Evolutionary conservation across 2,888 invertebrate species (phyloP), one percentile per base, ranked within the genome.

Genomic region (Idaea aversata): DNA sequence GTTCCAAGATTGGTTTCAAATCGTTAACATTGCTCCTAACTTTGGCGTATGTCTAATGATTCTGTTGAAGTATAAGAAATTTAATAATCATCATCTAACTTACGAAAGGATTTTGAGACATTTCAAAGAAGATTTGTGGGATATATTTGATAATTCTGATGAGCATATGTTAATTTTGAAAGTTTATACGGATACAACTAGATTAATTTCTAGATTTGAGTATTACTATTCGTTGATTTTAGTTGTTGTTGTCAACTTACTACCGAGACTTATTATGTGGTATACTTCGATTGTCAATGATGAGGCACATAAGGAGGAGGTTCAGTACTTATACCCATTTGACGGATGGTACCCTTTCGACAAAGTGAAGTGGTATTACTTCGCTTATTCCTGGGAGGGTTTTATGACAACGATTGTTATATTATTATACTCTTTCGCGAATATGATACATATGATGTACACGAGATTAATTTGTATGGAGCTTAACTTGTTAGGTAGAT

Each of bases 311-410:
- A n/a, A n/a, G n/a, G n/a, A n/a, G n/a, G 82, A 85, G 47, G 70
- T 73, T 13, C 71, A 78, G 57, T 79, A 84, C 71, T 75, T 88
- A 6, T 90, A 86, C 64, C 91, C 91, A 0, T 86, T 86, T 59
- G 88, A 90, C 67, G 90, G 87, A 5, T 90, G 90, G 90, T 91
- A 91, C 67, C 91, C 91, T 13, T 91, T 91, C 64, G 85, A 90
- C 67, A 90, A 88, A 75, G 74, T 84, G 0, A 77, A 84, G 67
- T 90, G 86, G 86, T 91, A 88, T 72, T 81, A 82, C 59, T 67
- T 72, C n/a, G 83, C 77, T 1, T 91, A 91, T 38, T 61, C 82
- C 4, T 90, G 90, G 89, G 91, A 92, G 71, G 79, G 86, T 64
- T 76, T 83, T 3, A 87, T 88, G 83, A 89, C 90, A 0, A 83